Evolutionary conservation across 2,113 vertebrate species (phyloP).

Genomic region (Psammodynastes pulverulentus): DNA sequence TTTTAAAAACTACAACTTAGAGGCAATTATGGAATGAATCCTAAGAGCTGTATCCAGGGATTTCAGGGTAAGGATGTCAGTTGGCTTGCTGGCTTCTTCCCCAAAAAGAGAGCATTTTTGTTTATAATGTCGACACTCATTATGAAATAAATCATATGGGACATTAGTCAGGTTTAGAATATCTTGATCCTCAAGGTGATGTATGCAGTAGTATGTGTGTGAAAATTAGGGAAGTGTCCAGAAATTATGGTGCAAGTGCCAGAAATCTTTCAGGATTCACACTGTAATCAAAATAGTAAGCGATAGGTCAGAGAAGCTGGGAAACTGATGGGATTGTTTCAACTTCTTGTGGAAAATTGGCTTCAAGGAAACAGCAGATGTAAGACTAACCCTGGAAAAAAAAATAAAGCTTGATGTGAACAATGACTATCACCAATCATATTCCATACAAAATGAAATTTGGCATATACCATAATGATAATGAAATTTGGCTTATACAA

Average conservation of each 20-base stretch:
- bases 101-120: neutral
- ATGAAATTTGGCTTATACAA: neutral
- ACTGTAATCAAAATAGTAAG: conserved; percentile 45
- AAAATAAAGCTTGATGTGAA: conserved; percentile 39
- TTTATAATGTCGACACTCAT: neutral
- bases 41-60: neutral
- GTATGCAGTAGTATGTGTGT: neutral
- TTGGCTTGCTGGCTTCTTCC: neutral
- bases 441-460: neutral
- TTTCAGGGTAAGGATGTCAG: neutral
- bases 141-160: neutral
- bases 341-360: conserved; percentile 44
- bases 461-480: neutral
- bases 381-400: conserved; percentile 32
- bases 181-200: neutral
- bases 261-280: conserved; percentile 38
- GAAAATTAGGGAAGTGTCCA: neutral
- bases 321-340: conserved; percentile 53
- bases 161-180: neutral
- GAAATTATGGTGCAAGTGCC: conserved; percentile 20
- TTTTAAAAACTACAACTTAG: neutral
- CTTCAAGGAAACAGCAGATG: conserved; percentile 42
- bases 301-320: conserved; percentile 49
- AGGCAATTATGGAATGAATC: neutral
- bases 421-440: neutral